phyloP scores from a whole-genome alignment of 2,888 invertebrate genomes.

The Tetranychus truncatus region DNA sequence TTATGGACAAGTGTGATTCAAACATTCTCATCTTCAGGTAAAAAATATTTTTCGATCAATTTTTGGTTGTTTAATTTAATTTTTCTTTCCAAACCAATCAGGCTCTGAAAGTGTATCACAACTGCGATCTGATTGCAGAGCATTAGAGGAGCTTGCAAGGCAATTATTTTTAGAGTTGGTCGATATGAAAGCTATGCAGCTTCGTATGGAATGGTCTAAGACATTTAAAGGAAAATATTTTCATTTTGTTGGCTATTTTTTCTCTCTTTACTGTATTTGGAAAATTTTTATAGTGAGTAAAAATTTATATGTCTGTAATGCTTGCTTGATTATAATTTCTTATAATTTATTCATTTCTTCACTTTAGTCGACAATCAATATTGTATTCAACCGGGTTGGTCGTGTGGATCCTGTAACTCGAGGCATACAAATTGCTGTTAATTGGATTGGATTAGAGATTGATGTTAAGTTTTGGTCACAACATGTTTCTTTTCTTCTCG shows the following conservation, averaged over 20 bases:
- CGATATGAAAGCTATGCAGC: slow-evolving; percentile 67
- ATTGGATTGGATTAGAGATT: slow-evolving; percentile 85
- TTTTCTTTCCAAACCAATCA: too few species aligned
- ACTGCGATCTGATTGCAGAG: slow-evolving; percentile 62
- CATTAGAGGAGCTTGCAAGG: slow-evolving; percentile 72
- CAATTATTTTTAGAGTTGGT: slow-evolving; percentile 92
- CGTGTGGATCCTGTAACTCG: slow-evolving; percentile 94
- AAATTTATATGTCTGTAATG: not conserved
- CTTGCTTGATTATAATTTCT: not conserved
- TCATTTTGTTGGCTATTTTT: slow-evolving; percentile 92
- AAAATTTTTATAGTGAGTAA: slow-evolving; percentile 88
- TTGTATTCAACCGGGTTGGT: slow-evolving; percentile 94
- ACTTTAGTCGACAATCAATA: slow-evolving; percentile 83
- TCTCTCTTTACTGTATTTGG: slow-evolving; percentile 93
- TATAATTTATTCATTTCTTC: not conserved
- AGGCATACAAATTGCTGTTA: slow-evolving; percentile 85
- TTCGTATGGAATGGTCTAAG: slow-evolving; percentile 77
- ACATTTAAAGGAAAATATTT: slow-evolving; percentile 96
- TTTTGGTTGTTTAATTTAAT: not conserved
- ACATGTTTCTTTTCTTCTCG: slow-evolving; percentile 85
- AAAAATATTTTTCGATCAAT: not conserved
- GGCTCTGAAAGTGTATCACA: slow-evolving; percentile 50
- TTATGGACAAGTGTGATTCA: slow-evolving; percentile 24
- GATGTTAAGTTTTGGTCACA: slow-evolving; percentile 95
- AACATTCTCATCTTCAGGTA: slow-evolving; percentile 9